These are phyloP conservation scores for Mobula birostris DNA, from an alignment of 2,113 vertebrate species.

Conservation along the genomic window DNA sequence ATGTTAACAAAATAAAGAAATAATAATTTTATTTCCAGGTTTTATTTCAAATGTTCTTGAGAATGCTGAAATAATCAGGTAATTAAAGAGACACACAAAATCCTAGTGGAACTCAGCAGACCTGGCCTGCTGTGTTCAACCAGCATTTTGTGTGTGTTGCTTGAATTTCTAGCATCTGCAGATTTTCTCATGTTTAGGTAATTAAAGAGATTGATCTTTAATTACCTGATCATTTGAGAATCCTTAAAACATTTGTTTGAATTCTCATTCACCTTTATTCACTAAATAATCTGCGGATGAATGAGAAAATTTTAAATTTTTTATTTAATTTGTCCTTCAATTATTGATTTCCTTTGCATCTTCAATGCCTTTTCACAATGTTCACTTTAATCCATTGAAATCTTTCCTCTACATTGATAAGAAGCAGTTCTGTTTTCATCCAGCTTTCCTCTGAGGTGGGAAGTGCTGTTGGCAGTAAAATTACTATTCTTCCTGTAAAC, in stretches of 20 bases:
- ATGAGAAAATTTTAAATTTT: neutral
- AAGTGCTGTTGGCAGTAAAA: neutral
- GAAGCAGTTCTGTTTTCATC: neutral
- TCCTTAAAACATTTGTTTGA: too few relatives aligned
- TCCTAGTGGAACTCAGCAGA: too few relatives aligned
- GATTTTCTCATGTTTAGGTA: too few relatives aligned
- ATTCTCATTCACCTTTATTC: too few relatives aligned
- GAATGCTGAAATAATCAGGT: too few relatives aligned
- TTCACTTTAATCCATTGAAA: neutral
- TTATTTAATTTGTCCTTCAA: neutral
- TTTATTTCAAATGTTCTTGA: too few relatives aligned
- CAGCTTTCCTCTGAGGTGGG: neutral
- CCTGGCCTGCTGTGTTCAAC: too few relatives aligned
- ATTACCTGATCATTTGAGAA: neutral
- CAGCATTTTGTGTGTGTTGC: too few relatives aligned
- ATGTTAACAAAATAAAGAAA: neutral
- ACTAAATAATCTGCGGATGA: neutral
- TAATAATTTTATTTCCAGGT: neutral
- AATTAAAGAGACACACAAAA: neutral
- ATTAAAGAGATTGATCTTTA: neutral
- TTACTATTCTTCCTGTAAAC: neutral
- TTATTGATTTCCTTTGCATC: neutral
- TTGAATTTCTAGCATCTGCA: too few relatives aligned
- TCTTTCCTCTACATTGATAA: neutral
- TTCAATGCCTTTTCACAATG: neutral